phyloP scores from a whole-genome alignment of 2,113 vertebrate species.

The Miniopterus natalensis region DNA sequence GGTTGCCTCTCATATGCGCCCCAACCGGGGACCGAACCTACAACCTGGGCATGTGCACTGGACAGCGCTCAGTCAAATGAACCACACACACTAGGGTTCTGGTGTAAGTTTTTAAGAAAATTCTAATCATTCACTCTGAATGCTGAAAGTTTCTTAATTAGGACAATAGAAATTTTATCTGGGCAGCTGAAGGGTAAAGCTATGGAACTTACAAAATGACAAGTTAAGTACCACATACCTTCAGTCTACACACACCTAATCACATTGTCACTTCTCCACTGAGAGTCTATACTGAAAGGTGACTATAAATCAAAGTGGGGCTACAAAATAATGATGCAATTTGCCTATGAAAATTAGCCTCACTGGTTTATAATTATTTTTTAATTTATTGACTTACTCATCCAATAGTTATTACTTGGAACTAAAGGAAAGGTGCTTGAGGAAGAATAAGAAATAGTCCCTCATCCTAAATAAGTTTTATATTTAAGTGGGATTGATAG shows the following conservation, averaged over 20 bases:
- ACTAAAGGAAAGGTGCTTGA: slow-evolving; percentile 50
- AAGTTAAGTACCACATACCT: background rate
- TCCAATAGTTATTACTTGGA: slow-evolving; percentile 17
- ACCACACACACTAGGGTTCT: background rate
- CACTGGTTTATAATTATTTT: slow-evolving; percentile 23
- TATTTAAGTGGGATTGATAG: slow-evolving; percentile 17
- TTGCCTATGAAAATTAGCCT: background rate
- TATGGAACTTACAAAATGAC: background rate
- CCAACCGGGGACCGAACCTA: too few species aligned
- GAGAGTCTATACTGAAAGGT: background rate
- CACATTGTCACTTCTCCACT: background rate
- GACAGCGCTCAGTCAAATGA: too few species aligned
- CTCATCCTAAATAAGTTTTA: slow-evolving; percentile 49
- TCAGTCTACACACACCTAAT: background rate
- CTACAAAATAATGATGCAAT: slow-evolving; percentile 47
- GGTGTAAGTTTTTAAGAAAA: background rate
- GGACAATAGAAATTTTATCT: slow-evolving; percentile 9
- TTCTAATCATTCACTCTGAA: background rate
- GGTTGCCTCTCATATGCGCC: too few species aligned
- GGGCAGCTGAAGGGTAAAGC: background rate
- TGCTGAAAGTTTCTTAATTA: slow-evolving; percentile 11
- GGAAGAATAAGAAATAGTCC: background rate
- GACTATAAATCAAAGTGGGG: slow-evolving; percentile 34
- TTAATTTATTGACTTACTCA: slow-evolving; percentile 16
- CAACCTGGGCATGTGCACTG: too few species aligned